A percentile compares a stretch with the other conserved stretches of the same genome.
Evolutionary conservation across 2,113 vertebrate species (phyloP).

Genomic region (Platichthys stellatus): DNA sequence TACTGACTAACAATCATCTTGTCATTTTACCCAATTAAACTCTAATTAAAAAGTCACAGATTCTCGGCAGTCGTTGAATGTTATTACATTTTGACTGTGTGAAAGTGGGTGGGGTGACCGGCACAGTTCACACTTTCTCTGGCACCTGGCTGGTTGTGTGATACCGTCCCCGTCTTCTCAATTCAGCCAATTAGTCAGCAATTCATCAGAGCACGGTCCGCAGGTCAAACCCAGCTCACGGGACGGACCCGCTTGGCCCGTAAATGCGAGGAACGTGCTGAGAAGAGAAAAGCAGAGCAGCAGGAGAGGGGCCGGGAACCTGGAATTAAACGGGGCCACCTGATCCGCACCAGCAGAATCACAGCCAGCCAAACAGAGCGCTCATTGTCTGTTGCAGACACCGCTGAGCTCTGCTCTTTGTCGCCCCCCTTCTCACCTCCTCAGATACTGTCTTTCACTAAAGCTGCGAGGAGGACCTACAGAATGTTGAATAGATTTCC

Average conservation of each 20-base stretch:
- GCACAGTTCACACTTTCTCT: slow-evolving; percentile 1
- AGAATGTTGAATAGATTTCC: not conserved
- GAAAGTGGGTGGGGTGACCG: not conserved
- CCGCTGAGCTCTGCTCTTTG: slow-evolving; percentile 89
- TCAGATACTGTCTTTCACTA: slow-evolving; percentile 58
- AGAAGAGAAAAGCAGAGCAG: slow-evolving; percentile 80
- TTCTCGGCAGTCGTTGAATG: not conserved
- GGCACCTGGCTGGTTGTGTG: slow-evolving; percentile 28
- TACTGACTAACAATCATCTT: not conserved
- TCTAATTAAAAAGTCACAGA: not conserved
- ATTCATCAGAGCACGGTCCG: slow-evolving; percentile 47
- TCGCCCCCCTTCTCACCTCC: slow-evolving; percentile 87
- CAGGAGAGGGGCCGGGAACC: slow-evolving; percentile 83
- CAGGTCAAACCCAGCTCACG: slow-evolving; percentile 40
- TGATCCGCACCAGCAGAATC: slow-evolving; percentile 80
- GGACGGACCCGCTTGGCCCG: slow-evolving; percentile 26
- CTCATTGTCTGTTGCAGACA: slow-evolving; percentile 90
- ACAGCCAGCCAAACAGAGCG: slow-evolving; percentile 85
- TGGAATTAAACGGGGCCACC: slow-evolving; percentile 87
- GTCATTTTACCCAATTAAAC: slow-evolving; percentile 11
- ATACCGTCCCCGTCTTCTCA: slow-evolving; percentile 39
- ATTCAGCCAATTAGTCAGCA: slow-evolving; percentile 62
- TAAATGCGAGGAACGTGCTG: slow-evolving; percentile 70
- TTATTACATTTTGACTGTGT: slow-evolving; percentile 3
- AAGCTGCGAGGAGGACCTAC: slow-evolving; percentile 33